Base-by-base conservation (phyloP, 2,888 invertebrate species). In the Cryptocheilus praepositus region DNA sequence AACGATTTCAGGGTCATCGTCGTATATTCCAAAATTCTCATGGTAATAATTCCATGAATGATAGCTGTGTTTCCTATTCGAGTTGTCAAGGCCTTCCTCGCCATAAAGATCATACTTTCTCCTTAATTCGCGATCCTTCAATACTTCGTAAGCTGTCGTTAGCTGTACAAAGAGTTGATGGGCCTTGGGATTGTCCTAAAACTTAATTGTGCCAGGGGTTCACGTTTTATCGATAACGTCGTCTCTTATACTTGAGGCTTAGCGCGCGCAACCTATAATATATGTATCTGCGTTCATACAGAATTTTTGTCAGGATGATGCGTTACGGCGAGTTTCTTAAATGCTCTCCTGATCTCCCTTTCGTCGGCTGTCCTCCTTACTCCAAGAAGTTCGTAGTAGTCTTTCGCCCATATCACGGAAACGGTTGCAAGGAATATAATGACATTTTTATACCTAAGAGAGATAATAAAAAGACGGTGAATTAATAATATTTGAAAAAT, bases 11-110 rank as follows among this genome's bases (percentile, higher is more conserved):
- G 92, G 93, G 89, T 96, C 96, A 85, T 96, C 94, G 85, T 96
- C 95, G 88, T 96, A 97, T 71, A 97, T 92, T 64, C 96, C 96
- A 91, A 96, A 94, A 80, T 93, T 92, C 81, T 94, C 92, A 75
- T 92, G 92, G 84, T 96, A 96, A 87, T 94, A 96, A 71, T 93
- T 92, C 91, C 96, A 95, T 76, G 93, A 95, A 77, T 95, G 94
- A 89, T 95, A 96, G 70, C 91, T 90, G 63, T 92, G 91, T 64
- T 92, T 92, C 15, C 92, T 91, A 53, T 89, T 89, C 51, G 89
- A 89, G 75, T 91, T 90, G 69, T 92, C 91, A 74, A 94, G 90
- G 43, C 92, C 93, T 73, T 93, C 93, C 83, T 95, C 94, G 2
- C 96, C 96, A 83, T 94, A 92, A 45, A 92, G 86, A 87, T 96